Conservation (phyloP, 2,113 vertebrate species). For the Bubo bubo region DNA sequence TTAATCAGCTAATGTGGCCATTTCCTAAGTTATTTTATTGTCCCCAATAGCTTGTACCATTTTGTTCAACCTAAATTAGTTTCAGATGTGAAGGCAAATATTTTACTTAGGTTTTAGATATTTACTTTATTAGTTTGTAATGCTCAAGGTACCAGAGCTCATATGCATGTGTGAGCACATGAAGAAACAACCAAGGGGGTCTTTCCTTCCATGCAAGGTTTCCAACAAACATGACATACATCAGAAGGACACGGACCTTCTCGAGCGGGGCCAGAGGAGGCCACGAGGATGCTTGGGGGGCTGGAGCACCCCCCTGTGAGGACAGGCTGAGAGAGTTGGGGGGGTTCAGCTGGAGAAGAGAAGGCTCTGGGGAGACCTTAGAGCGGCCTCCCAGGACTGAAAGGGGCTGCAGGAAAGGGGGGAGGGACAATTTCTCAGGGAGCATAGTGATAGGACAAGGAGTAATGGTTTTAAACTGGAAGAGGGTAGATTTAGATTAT, state of each 20-base stretch:
- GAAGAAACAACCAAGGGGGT: background rate
- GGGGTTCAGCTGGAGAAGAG: no score
- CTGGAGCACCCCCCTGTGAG: no score
- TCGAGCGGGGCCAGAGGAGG: no score
- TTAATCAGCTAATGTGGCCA: background rate
- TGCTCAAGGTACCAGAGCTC: background rate
- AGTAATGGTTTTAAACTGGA: no score
- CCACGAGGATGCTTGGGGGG: no score
- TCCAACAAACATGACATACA: background rate
- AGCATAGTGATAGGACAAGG: no score
- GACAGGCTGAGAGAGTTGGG: no score
- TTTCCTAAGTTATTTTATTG: background rate
- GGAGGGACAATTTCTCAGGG: no score
- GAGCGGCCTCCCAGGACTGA: no score
- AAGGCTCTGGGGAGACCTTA: no score
- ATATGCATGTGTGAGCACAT: background rate
- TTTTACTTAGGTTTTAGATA: background rate
- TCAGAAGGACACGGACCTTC: background rate
- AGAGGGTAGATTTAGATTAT: no score
- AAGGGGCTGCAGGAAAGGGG: no score
- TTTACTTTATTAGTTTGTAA: background rate
- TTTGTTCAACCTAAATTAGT: constrained; percentile 38
- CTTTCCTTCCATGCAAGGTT: background rate
- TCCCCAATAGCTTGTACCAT: background rate
- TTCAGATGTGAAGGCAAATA: constrained; percentile 32